A percentile compares a stretch with the other conserved stretches of the same genome.
phyloP scores from a whole-genome alignment of 2,113 vertebrate species.

The Danionella cerebrum region DNA sequence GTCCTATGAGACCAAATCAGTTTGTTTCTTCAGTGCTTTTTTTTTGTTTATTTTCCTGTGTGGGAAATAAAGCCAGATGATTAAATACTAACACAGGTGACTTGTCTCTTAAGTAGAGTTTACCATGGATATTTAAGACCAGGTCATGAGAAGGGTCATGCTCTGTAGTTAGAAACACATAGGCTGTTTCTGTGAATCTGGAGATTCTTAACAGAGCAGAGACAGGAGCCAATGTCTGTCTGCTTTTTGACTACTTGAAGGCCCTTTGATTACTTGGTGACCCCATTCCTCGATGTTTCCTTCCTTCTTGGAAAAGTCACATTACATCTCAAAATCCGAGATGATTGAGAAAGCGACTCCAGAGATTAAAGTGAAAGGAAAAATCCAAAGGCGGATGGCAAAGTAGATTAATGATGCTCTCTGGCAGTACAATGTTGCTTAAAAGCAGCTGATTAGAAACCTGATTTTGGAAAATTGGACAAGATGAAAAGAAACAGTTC shows the following conservation, averaged over 20 bases:
- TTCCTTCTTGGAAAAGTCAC: constrained; percentile 1
- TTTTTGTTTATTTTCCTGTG: too few relatives aligned
- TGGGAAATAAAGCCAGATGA: too few relatives aligned
- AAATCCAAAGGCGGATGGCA: neutral
- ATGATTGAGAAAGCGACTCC: constrained; percentile 45
- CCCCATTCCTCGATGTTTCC: constrained; percentile 17
- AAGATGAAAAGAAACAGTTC: neutral
- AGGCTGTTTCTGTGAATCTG: too few relatives aligned
- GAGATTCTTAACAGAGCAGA: too few relatives aligned
- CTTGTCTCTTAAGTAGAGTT: too few relatives aligned
- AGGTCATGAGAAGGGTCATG: neutral
- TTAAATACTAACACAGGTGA: too few relatives aligned
- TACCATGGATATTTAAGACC: neutral
- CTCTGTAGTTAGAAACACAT: too few relatives aligned
- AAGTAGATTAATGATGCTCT: neutral
- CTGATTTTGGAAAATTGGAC: neutral
- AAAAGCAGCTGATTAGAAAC: neutral
- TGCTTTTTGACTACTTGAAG: constrained; percentile 11
- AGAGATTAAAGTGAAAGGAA: constrained; percentile 22
- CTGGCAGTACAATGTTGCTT: neutral
- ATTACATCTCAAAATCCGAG: neutral
- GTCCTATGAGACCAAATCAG: too few relatives aligned
- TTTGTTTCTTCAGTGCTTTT: too few relatives aligned
- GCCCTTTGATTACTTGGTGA: constrained; percentile 35
- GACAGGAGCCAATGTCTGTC: constrained; percentile 6